Conservation (phyloP, 2,888 invertebrate genomes). For the Salpingus planirostris region DNA sequence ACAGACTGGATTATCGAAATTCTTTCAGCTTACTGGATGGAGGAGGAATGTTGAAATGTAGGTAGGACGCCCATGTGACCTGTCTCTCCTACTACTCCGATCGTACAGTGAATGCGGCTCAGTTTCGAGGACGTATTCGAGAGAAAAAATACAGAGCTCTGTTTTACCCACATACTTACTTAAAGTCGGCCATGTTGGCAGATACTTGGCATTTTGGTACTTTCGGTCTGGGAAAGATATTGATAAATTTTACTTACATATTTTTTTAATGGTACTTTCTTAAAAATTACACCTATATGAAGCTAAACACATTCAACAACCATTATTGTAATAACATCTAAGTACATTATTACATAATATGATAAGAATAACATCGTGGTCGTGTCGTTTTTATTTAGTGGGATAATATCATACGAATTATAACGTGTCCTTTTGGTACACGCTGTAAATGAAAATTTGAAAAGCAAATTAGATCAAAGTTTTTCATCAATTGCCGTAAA, state of each 20-base stretch:
- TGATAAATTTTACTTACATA: slow-evolving; percentile 9
- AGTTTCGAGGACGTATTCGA: no score
- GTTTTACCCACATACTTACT: no score
- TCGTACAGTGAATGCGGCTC: no score
- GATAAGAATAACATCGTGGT: slow-evolving; percentile 5
- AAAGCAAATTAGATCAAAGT: slow-evolving; percentile 4
- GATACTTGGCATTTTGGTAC: neutral
- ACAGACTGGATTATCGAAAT: no score
- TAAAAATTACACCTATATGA: slow-evolving; percentile 16
- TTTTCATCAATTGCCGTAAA: neutral
- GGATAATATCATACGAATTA: neutral
- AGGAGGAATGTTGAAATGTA: no score
- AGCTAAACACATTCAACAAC: slow-evolving; percentile 18
- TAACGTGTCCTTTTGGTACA: neutral
- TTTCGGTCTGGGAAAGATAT: neutral
- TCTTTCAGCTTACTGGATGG: no score
- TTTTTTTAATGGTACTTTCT: slow-evolving; percentile 12
- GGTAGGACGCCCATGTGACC: no score
- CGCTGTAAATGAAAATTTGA: slow-evolving; percentile 7
- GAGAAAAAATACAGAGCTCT: no score
- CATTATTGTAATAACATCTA: slow-evolving; percentile 11
- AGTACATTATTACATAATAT: slow-evolving; percentile 6
- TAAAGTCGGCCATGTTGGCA: no score
- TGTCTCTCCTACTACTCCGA: no score
- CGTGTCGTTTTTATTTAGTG: neutral